Evolutionary conservation across 2,797 vertebrate species (phyloP), one percentile per base, ranked within the genome.

Genomic region (Borostomias antarcticus): DNA sequence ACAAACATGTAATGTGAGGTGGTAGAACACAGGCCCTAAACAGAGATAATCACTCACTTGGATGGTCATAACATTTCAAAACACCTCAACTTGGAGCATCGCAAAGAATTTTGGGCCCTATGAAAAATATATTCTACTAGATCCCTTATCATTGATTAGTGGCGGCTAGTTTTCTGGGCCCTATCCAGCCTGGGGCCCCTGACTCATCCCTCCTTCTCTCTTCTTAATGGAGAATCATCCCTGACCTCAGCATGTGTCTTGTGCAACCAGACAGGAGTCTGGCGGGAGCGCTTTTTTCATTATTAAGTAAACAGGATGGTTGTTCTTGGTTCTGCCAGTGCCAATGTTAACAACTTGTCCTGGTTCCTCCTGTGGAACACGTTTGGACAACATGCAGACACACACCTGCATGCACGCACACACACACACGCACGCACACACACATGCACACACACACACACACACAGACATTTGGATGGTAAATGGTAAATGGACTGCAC

Each of bases 31-130:
- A 26, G 23, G 35, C 30, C 33, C 21, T 60, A 45, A 64, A 77
- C 47, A 72, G 69, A 67, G 59, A 25, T 25, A 69, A 72, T 77
- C 50, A 56, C 68, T 78, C 72, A 61, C 32, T 50, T 53, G 35
- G 73, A 66, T 28, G 17, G 67, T 64, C 73, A 68, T 21, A 76
- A 78, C 47, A 74, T 17, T 59, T 2, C 74, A 64, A 48, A 28
- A 21, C 19, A 68, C 29, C n/a, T n/a, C n/a, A n/a, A n/a, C n/a
- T n/a, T n/a, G n/a, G n/a, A n/a, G n/a, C n/a, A n/a, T n/a, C n/a
- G n/a, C n/a, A n/a, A n/a, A n/a, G n/a, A n/a, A n/a, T n/a, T n/a
- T n/a, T n/a, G n/a, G n/a, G n/a, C n/a, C n/a, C n/a, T n/a, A n/a
- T n/a, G n/a, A n/a, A n/a, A n/a, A n/a, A n/a, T n/a, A n/a, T n/a